Evolutionary conservation across 2,888 invertebrate genomes (phyloP), one percentile per base, ranked within the genome.

Genomic region (Apamea crenata): DNA sequence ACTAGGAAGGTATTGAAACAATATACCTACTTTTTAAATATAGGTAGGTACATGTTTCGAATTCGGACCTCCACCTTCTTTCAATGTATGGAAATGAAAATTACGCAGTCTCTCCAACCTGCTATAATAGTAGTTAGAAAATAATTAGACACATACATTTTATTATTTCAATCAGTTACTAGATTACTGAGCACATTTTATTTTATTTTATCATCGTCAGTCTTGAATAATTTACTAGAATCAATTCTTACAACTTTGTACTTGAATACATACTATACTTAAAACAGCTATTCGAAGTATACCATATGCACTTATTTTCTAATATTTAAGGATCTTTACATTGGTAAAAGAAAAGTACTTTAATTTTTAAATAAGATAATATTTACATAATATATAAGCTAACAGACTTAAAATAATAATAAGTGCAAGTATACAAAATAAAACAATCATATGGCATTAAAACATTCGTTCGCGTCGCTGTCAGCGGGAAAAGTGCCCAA

Each of bases 21-120:
- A n/a, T 44, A 56, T 65, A 65, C 79, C 80, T 56, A 32, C 53
- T 50, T 76, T 76, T 29, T 25, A 36, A 50, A 5, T 25, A 47
- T 61, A 74, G 47, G n/a, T 61, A 74, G 56, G 56, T n/a, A 59
- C 56, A 56, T 56, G 56, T 32, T 75, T 59, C 14, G n/a, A 59
- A 12, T n/a, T 59, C 5, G 5, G n/a, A 59, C n/a, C 25, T n/a
- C 4, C 56, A 59, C n/a, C 12, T n/a, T n/a, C 56, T 12, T 56
- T 59, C n/a, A 59, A 59, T n/a, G n/a, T n/a, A 59, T n/a, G 1
- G 25, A 56, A 25, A 44, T 44, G 32, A n/a, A 32, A 59, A 59
- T 59, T 44, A 40, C 25, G 12, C 18, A 21, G 66, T 29, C 18
- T n/a, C 68, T 29, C 21, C 16, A 56, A 25, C n/a, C 12, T 47